Percentiles rank a stretch among this genome's conserved stretches.
Evolutionary conservation across 2,113 vertebrate genomes (phyloP).

Genomic region (Polypterus bichir): DNA sequence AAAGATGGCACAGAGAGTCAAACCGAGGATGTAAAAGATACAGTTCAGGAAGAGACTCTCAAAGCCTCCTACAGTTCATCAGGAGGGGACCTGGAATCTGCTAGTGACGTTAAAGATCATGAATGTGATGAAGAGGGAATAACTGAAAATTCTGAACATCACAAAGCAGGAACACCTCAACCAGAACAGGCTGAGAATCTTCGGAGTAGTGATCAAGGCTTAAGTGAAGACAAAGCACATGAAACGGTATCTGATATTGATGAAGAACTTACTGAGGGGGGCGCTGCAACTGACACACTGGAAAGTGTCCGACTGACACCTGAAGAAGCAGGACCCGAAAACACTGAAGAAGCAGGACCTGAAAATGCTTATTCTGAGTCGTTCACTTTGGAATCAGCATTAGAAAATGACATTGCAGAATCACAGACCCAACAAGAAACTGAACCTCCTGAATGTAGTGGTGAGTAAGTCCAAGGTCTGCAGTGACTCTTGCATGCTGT

Average conservation of each 20-base stretch:
- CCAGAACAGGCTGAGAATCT: not conserved
- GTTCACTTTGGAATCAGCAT: too few relatives aligned
- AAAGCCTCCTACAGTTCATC: not conserved
- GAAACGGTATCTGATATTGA: too few relatives aligned
- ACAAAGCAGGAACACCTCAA: not conserved
- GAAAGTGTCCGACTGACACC: conserved; percentile 1
- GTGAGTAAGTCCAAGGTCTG: conserved; percentile 48
- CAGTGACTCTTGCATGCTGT: conserved; percentile 9
- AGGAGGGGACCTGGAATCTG: conserved; percentile 12
- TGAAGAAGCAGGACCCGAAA: not conserved
- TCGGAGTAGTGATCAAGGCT: not conserved
- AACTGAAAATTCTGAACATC: not conserved
- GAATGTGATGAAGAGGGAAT: conserved; percentile 7
- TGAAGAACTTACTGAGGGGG: conserved; percentile 8
- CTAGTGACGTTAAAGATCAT: conserved; percentile 16
- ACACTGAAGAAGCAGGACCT: not conserved
- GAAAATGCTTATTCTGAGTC: too few relatives aligned
- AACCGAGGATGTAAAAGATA: not conserved
- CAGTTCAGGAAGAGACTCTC: conserved; percentile 3
- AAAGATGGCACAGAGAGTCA: conserved; percentile 34
- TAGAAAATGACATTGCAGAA: conserved; percentile 11
- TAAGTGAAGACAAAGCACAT: not conserved
- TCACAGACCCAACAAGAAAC: conserved; percentile 2
- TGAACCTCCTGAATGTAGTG: conserved; percentile 25
- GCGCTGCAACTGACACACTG: conserved; percentile 13